Percentiles rank a stretch among this genome's conserved stretches.
phyloP scores from a whole-genome alignment of 2,113 vertebrate genomes.

The Butastur rufipennis region DNA sequence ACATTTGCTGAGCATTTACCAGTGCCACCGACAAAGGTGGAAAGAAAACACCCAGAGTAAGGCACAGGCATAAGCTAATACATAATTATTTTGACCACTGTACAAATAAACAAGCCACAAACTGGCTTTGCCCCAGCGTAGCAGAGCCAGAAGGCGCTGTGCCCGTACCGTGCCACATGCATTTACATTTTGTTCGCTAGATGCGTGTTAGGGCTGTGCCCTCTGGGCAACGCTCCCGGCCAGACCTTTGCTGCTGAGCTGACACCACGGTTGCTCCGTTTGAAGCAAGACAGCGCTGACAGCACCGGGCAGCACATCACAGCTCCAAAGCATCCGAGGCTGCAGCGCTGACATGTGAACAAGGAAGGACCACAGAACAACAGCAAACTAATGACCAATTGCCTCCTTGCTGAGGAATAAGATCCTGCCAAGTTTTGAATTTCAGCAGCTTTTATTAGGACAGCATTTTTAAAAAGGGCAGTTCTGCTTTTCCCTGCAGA shows the following conservation, averaged over 20 bases:
- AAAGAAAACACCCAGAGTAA: neutral
- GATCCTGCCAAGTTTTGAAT: neutral
- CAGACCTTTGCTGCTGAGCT: neutral
- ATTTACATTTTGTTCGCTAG: neutral
- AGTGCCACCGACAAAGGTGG: neutral
- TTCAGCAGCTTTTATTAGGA: neutral
- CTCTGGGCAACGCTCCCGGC: neutral
- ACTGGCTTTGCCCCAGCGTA: neutral
- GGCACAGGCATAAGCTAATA: fast-evolving
- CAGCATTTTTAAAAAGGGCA: neutral
- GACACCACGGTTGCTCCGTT: fast-evolving
- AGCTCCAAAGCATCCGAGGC: neutral
- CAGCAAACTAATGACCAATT: neutral
- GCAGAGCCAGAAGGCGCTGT: neutral
- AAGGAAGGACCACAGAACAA: neutral
- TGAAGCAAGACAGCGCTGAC: neutral
- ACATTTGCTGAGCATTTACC: neutral
- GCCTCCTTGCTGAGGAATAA: neutral
- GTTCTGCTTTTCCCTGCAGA: neutral
- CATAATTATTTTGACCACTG: neutral
- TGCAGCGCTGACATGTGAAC: neutral
- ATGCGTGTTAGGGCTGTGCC: neutral
- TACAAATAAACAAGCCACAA: neutral
- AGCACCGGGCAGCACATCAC: neutral
- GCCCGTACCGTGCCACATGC: fast-evolving